Percentiles rank a stretch among this genome's conserved stretches.
Evolutionary conservation across 2,797 vertebrate species (phyloP).

Genomic region (Mormyrops boulengeri): DNA sequence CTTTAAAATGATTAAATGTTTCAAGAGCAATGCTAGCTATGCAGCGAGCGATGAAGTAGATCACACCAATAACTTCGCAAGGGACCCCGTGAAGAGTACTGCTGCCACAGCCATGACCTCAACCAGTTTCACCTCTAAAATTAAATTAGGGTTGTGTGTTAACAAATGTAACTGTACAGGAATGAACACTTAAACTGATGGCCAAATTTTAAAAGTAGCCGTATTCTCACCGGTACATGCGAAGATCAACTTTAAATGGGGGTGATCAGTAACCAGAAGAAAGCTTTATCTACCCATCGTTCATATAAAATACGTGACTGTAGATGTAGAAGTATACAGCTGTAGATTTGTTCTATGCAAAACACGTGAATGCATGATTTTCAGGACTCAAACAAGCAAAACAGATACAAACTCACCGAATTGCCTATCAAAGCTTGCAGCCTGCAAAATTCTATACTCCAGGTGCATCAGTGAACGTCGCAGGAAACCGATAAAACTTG

Average conservation of each 20-base stretch:
- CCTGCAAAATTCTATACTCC: conserved; percentile 54
- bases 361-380: background rate
- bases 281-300: background rate
- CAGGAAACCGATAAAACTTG: conserved; percentile 48
- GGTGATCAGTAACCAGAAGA: background rate
- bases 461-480: conserved; percentile 51
- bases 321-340: background rate
- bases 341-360: background rate
- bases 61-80: background rate
- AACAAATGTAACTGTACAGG: background rate
- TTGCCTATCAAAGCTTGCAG: conserved; percentile 48
- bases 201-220: background rate
- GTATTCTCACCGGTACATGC: background rate
- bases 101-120: background rate
- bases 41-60: background rate
- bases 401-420: conserved; percentile 48
- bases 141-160: background rate
- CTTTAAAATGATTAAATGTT: background rate
- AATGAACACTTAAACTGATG: background rate
- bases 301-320: background rate
- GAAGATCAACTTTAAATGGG: background rate
- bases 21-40: background rate
- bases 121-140: background rate
- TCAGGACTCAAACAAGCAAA: background rate
- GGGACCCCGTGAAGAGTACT: background rate